Percentiles rank a stretch among this genome's conserved stretches.
These are phyloP conservation scores for Ornithoptera alexandrae DNA, from an alignment of 2,888 invertebrate species.

Conservation along the genomic window DNA sequence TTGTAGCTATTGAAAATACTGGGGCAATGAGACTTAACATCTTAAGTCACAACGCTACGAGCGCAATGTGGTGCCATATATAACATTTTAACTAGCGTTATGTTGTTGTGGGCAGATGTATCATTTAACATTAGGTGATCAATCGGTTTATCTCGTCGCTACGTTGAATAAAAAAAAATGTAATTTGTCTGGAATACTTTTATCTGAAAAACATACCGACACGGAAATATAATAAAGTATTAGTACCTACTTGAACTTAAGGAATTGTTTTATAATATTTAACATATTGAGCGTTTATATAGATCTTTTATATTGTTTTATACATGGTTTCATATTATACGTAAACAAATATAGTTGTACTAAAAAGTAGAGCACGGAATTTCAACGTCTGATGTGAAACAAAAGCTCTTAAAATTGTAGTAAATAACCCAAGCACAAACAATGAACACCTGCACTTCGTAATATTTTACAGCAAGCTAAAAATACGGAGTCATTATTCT, in stretches of 20 bases:
- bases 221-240: not conserved
- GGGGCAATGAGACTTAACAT: too few species aligned
- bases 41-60: too few species aligned
- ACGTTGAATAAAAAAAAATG: too few species aligned
- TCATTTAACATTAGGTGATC: too few species aligned
- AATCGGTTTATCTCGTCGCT: too few species aligned
- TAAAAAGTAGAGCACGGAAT: slow-evolving; percentile 16
- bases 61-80: too few species aligned
- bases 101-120: too few species aligned
- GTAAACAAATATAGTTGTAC: slow-evolving; percentile 3
- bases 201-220: too few species aligned
- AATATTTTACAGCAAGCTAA: slow-evolving; percentile 35
- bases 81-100: too few species aligned
- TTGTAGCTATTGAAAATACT: too few species aligned
- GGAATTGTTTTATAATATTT: not conserved
- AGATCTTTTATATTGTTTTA: not conserved
- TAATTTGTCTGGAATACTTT: too few species aligned
- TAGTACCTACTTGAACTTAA: not conserved
- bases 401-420: slow-evolving; percentile 22
- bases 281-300: not conserved
- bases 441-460: slow-evolving; percentile 29
- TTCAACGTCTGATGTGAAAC: slow-evolving; percentile 15
- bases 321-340: not conserved
- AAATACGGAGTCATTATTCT: slow-evolving; percentile 34
- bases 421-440: slow-evolving; percentile 23